Base-by-base conservation (phyloP, 2,888 invertebrate genomes). In the Mamestra brassicae region DNA sequence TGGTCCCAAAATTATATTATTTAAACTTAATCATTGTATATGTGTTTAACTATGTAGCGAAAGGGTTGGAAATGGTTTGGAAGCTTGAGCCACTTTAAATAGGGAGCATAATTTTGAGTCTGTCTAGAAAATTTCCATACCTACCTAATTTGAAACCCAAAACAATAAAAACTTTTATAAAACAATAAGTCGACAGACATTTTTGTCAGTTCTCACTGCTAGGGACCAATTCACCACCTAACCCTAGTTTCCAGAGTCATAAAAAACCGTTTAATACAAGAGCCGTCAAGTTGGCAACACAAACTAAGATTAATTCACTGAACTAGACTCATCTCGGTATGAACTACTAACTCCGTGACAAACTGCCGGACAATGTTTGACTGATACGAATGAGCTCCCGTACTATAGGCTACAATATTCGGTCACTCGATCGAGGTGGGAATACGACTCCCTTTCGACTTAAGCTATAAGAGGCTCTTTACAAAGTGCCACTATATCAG, bases 361-460 rank as follows among this genome's bases (percentile, higher is more conserved):
- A 89, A 88, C 85, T 79, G 70, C 76, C 64, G 78, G 85, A 73
- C 86, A 76, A 71, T 84, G 69, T 89, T 87, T 87, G 87, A 85
- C 81, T 85, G 85, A 87, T 86, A 87, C 79, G 85, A 81, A 80
- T 80, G 73, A 38, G 67, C 11, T 62, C 67, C 71, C 60, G 58
- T 88, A 88, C 89, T 74, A 84, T 11, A 10, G 4, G 13, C 36
- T 26, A 17, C 15, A 13, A 36, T 57, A 36, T 66, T 42, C 26
- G 11, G 10, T 61, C 26, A 45, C 57, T 34, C 64, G 36, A 34
- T 61, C 52, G 61, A 75, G 58, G 58, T 65, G 2, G 34, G 10
- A 47, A 50, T 8, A 13, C 0, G 26, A 55, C 42, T 13, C 3
- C 38, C 3, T 7, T 3, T 69, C n/a, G 10, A 66, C n/a, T 52